These are phyloP conservation scores for Acronicta alni DNA, from an alignment of 2,888 invertebrate species.

Conservation along the genomic window DNA sequence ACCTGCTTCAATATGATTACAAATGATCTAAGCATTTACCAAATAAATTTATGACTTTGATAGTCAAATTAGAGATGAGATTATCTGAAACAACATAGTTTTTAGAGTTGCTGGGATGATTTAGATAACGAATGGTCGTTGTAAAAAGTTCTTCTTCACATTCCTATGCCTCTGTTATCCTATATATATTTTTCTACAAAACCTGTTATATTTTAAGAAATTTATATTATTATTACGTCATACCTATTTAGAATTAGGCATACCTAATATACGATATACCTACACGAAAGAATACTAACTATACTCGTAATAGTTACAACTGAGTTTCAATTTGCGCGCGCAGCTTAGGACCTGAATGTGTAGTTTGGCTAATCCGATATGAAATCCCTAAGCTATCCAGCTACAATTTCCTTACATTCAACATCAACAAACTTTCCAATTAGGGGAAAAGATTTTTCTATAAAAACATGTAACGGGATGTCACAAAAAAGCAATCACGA, in stretches of 20 bases:
- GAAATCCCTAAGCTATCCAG: no score
- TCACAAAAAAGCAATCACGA: constrained; percentile 63
- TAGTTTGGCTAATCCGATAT: no score
- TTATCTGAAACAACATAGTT: constrained; percentile 42
- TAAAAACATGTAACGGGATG: constrained; percentile 48
- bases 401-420: constrained; percentile 11
- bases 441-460: constrained; percentile 45
- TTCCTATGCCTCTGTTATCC: neutral
- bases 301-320: no score
- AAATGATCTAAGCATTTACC: constrained; percentile 20
- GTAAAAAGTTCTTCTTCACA: neutral
- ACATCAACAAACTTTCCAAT: constrained; percentile 41
- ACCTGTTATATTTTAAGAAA: no score
- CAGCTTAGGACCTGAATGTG: no score
- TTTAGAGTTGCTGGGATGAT: constrained; percentile 18
- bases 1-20: constrained; percentile 10
- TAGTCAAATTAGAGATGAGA: constrained; percentile 9
- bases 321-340: no score
- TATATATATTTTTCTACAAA: neutral
- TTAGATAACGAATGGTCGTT: constrained; percentile 9
- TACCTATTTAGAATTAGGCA: no score
- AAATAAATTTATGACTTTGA: constrained; percentile 23
- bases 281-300: no score
- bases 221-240: no score
- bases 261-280: no score